These are phyloP conservation scores for Holothuria leucospilota DNA, from an alignment of 53 echinoderm and acorn worm genomes.

Conservation along the genomic window DNA sequence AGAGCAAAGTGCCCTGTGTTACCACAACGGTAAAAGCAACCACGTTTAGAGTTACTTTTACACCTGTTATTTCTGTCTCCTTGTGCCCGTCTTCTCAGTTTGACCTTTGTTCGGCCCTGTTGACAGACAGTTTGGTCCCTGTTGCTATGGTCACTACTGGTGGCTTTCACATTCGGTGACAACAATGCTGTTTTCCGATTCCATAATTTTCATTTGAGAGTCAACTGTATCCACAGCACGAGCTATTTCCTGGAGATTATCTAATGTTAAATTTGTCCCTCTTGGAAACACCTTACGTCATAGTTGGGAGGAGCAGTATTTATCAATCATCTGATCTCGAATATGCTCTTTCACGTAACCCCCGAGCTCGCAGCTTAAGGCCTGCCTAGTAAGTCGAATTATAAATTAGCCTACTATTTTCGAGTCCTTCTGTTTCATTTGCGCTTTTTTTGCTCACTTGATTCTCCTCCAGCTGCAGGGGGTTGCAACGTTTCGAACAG, in stretches of 20 bases:
- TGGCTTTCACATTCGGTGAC: no score
- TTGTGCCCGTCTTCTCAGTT: no score
- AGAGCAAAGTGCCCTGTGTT: slow-evolving; percentile 62
- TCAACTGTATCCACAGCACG: slow-evolving; percentile 52
- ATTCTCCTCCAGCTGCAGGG: no score
- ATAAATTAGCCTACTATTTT: slow-evolving; percentile 19
- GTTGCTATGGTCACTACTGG: no score
- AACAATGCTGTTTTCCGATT: no score
- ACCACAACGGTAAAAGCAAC: slow-evolving; percentile 38
- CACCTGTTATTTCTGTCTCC: no score
- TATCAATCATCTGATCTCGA: slow-evolving; percentile 60
- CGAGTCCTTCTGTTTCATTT: slow-evolving; percentile 9
- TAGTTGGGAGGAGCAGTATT: slow-evolving; percentile 37
- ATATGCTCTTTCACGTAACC: slow-evolving; percentile 53
- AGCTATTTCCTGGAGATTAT: slow-evolving; percentile 31
- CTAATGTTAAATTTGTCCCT: slow-evolving; percentile 45
- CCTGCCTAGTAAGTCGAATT: neutral
- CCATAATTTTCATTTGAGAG: slow-evolving; percentile 21
- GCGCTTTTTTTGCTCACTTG: neutral
- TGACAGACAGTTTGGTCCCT: no score
- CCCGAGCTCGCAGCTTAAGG: slow-evolving; percentile 58
- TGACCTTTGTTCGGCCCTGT: neutral
- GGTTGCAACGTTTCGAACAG: no score
- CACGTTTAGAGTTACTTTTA: neutral
- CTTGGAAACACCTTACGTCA: slow-evolving; percentile 55